Conservation (phyloP, 2,797 vertebrate species). For the Schizothorax lantsangensis region DNA sequence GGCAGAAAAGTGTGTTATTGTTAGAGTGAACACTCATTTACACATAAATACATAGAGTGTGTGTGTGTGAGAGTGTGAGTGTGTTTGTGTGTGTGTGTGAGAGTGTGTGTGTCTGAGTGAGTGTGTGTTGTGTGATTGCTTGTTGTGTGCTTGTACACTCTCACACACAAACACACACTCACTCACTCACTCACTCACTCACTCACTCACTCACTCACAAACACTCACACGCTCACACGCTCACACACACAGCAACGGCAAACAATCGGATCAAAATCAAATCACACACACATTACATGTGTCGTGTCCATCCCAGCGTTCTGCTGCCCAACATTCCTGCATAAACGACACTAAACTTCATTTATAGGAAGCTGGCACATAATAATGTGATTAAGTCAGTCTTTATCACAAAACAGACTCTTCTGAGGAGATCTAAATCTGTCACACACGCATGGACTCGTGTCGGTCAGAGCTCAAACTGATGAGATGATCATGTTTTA, state of each 20-base stretch:
- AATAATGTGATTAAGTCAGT: neutral
- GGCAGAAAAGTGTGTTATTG: no score
- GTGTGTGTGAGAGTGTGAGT: no score
- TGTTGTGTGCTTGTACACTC: no score
- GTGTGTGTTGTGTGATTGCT: no score
- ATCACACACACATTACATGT: neutral
- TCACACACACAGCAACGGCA: neutral
- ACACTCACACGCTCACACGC: no score
- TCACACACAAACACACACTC: no score
- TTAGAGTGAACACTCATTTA: neutral
- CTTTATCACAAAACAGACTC: neutral
- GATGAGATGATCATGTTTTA: neutral
- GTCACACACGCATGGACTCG: neutral
- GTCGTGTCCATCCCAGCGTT: neutral
- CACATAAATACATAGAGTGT: neutral
- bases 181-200: no score
- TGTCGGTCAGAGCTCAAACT: neutral
- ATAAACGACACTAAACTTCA: neutral
- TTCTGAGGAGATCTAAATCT: neutral
- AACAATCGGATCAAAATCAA: neutral
- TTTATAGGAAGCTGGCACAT: neutral
- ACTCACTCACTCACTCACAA: no score
- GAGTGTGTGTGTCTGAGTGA: no score
- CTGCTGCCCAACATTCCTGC: neutral
- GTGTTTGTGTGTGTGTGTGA: no score